A percentile compares a stretch with the other conserved stretches of the same genome.
Evolutionary conservation across 1,140 invertebrate species (phyloP).

Genomic region (Papilio machaon): DNA sequence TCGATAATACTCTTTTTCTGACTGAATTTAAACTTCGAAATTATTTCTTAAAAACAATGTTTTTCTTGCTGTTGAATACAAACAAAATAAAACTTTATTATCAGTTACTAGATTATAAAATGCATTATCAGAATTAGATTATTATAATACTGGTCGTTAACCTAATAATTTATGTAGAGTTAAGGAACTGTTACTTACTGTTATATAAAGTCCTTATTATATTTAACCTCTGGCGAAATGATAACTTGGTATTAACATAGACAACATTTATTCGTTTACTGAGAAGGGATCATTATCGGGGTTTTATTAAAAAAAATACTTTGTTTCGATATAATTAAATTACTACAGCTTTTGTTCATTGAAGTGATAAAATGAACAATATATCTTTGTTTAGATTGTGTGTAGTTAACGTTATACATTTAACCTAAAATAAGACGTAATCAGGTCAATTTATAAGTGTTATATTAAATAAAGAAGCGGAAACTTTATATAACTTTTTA

Average conservation of each 20-base stretch:
- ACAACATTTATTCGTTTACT: background rate
- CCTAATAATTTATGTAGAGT: background rate
- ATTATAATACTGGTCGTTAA: background rate
- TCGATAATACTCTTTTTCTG: too few species aligned
- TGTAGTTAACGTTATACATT: background rate
- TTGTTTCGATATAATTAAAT: background rate
- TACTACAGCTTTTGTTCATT: background rate
- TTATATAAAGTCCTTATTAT: background rate
- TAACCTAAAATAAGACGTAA: background rate
- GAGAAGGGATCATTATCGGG: background rate
- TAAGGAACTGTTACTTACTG: background rate
- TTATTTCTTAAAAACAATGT: background rate
- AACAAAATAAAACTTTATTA: background rate
- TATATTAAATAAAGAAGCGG: too few species aligned
- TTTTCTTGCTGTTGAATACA: background rate
- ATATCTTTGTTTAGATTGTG: background rate
- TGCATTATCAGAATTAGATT: background rate
- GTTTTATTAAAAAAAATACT: conserved; percentile 10
- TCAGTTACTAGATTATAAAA: background rate
- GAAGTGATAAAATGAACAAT: background rate
- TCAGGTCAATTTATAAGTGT: too few species aligned
- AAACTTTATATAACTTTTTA: too few species aligned
- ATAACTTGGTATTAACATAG: background rate
- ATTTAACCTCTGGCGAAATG: background rate
- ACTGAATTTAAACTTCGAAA: too few species aligned